These are phyloP conservation scores for Acholoe squamosa DNA, from an alignment of 2,888 invertebrate species.

Conservation along the genomic window DNA sequence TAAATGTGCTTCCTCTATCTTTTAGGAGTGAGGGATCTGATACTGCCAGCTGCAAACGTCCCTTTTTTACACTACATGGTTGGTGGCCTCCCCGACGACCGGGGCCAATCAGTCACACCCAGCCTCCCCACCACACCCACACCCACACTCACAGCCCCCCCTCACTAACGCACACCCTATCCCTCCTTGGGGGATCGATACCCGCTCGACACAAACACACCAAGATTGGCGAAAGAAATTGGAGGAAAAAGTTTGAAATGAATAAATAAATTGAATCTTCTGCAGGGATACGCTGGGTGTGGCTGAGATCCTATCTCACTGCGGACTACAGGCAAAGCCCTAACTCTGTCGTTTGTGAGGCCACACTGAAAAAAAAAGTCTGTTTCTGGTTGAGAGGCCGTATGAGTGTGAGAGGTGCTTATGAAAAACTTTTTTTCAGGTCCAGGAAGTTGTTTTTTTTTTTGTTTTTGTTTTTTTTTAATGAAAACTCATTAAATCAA, in stretches of 20 bases:
- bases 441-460: no score
- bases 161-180: neutral
- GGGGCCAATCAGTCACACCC: neutral
- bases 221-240: conserved; percentile 14
- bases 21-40: no score
- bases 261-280: conserved; percentile 14
- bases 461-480: no score
- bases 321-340: no score
- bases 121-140: neutral
- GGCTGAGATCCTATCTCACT: neutral
- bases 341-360: no score
- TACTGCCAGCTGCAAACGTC: neutral
- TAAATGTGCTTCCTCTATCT: no score
- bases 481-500: no score
- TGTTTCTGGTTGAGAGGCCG: no score
- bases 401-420: no score
- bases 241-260: neutral
- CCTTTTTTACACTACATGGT: neutral
- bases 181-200: neutral
- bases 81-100: neutral
- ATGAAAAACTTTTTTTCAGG: no score
- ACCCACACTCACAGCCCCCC: neutral
- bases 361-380: no score
- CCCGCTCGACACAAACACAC: neutral
- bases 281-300: neutral